phyloP scores from a whole-genome alignment of 2,113 vertebrate genomes.

The Hemicordylus capensis region DNA sequence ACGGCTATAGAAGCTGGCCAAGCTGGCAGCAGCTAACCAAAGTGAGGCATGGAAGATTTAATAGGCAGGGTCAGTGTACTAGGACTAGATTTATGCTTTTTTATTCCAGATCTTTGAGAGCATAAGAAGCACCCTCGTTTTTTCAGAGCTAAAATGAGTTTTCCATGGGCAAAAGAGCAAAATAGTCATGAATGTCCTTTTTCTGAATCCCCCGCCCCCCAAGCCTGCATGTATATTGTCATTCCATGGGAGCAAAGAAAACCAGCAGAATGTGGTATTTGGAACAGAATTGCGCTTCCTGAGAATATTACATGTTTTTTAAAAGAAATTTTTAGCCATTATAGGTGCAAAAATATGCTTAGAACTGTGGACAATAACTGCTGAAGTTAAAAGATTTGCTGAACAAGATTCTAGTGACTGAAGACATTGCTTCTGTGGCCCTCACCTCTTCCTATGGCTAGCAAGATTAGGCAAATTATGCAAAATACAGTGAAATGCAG shows the following conservation, averaged over 20 bases:
- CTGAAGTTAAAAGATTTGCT: neutral
- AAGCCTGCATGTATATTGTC: neutral
- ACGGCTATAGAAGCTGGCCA: conserved; percentile 61
- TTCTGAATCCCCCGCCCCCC: neutral
- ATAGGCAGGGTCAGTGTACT: conserved; percentile 64
- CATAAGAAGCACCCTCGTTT: conserved; percentile 37
- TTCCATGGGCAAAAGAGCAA: conserved; percentile 14
- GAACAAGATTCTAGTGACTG: neutral
- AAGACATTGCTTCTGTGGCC: neutral
- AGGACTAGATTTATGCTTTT: conserved; percentile 64
- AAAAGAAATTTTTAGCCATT: neutral
- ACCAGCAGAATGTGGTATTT: neutral
- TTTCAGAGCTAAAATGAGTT: conserved; percentile 40
- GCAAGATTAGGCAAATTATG: neutral
- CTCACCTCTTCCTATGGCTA: neutral
- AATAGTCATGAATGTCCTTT: conserved; percentile 4
- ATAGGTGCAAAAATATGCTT: neutral
- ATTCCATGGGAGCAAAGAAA: neutral
- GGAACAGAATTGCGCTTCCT: neutral
- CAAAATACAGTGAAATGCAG: neutral
- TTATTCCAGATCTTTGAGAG: conserved; percentile 62
- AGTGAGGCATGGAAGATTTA: conserved; percentile 65
- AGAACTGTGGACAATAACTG: neutral
- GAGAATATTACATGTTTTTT: neutral
- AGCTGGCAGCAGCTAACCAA: conserved; percentile 58